Evolutionary conservation across 2,888 invertebrate species (phyloP), one percentile per base, ranked within the genome.

Genomic region (Druceiella hillmani): DNA sequence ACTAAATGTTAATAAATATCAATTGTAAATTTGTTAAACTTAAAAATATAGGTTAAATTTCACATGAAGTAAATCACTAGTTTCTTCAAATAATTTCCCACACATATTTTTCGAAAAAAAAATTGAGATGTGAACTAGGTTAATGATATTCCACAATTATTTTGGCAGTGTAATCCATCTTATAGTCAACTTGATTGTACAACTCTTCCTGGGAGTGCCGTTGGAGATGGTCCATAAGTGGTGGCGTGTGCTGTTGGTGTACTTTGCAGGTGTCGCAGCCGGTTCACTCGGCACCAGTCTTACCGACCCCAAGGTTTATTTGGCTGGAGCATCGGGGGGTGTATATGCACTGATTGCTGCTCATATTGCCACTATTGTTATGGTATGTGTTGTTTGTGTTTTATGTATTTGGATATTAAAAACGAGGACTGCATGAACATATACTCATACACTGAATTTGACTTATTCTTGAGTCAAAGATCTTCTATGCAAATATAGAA

Each of bases 221-320:
- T 64, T 99, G 43, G 98, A 99, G 66, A 84, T 98, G 81, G 95
- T 97, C 1, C 97, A 98, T 62, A 81, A 85, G 48, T 92, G 91
- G 84, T 93, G 93, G 92, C 75, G 97, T 32, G 87, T 98, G 4
- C 69, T 85, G 0, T 63, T 84, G 7, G 84, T 93, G 17, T 93
- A 93, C 60, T 57, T 87, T 24, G 82, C 87, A 0, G 92, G 92
- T 1, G 91, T 92, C 0, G 61, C 84, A 0, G 90, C 90, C 2
- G 92, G 92, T 3, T 88, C 88, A 0, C 71, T 90, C 46, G 86
- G 83, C 3, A 89, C 89, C 6, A 87, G 87, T 4, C 74, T 91
- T 7, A 79, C 81, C 1, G 87, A 87, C 61, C 88, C 90, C 1
- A 61, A 62, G 24, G 87, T 90, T 11, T 87, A 78, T 54, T 67